Evolutionary conservation across 2,888 invertebrate genomes (phyloP).

Genomic region (Nematopogon swammerdamellus): DNA sequence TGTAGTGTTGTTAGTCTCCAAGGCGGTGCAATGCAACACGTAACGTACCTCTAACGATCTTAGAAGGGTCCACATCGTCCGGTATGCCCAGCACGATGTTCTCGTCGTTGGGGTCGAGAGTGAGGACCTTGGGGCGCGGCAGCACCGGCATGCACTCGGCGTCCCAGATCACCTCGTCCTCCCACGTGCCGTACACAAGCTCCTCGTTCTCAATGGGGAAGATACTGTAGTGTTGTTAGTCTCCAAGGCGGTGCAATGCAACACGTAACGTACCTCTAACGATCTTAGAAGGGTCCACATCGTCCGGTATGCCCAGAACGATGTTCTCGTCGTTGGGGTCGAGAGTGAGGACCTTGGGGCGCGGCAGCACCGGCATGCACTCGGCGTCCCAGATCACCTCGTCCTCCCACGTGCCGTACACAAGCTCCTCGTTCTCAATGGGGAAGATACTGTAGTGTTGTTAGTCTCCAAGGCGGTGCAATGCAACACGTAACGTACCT

Average conservation of each 20-base stretch:
- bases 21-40: too few relatives aligned
- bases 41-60: conserved; percentile 60
- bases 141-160: conserved; percentile 82
- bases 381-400: conserved; percentile 98
- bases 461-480: too few relatives aligned
- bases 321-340: conserved; percentile 99
- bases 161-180: conserved; percentile 99
- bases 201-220: conserved; percentile 99
- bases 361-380: conserved; percentile 81
- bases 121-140: conserved; percentile 91
- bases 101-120: conserved; percentile 96
- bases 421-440: conserved; percentile 79
- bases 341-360: conserved; percentile 90
- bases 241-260: too few relatives aligned
- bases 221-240: too few relatives aligned
- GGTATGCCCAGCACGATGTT: conserved; percentile 94
- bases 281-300: conserved; percentile 87
- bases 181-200: conserved; percentile 93
- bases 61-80: conserved; percentile 91
- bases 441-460: too few relatives aligned
- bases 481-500: conserved; percentile 25
- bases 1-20: too few relatives aligned
- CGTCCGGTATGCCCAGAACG: conserved; percentile 90
- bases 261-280: conserved; percentile 50
- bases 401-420: conserved; percentile 95